These are phyloP conservation scores for Silurus meridionalis DNA, from an alignment of 2,113 vertebrate species.

Conservation along the genomic window DNA sequence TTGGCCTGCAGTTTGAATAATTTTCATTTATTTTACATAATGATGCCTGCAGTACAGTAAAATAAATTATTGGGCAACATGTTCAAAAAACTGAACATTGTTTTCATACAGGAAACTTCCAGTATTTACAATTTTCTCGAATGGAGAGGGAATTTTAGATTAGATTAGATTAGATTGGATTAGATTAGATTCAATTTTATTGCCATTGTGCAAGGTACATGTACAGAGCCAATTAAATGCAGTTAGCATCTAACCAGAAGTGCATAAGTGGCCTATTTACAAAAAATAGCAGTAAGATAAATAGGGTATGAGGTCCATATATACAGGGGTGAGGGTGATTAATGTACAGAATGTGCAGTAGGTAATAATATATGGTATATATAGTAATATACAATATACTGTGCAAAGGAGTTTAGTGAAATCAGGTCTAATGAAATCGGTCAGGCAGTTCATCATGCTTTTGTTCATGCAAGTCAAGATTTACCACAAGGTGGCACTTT, in stretches of 20 bases:
- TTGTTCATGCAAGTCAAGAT: neutral
- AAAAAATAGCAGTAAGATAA: too few relatives aligned
- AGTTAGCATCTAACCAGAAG: too few relatives aligned
- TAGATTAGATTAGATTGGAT: too few relatives aligned
- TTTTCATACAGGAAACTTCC: neutral
- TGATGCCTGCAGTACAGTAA: neutral
- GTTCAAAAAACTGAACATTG: neutral
- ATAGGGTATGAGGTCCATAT: too few relatives aligned
- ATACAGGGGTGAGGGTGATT: too few relatives aligned
- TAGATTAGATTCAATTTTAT: too few relatives aligned
- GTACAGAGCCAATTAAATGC: too few relatives aligned
- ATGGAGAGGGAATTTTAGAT: neutral
- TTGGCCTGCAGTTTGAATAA: neutral
- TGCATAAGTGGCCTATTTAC: too few relatives aligned
- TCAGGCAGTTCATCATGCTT: neutral
- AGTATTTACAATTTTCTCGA: neutral
- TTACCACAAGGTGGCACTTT: constrained; percentile 12
- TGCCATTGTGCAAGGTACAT: too few relatives aligned
- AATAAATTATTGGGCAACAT: neutral
- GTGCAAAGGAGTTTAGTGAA: neutral
- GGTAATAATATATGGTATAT: too few relatives aligned
- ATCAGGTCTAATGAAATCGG: neutral
- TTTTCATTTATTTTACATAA: neutral
- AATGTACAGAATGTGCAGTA: too few relatives aligned
- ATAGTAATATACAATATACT: too few relatives aligned